Evolutionary conservation across 2,113 vertebrate species (phyloP).

Genomic region (Eubucco bourcierii): DNA sequence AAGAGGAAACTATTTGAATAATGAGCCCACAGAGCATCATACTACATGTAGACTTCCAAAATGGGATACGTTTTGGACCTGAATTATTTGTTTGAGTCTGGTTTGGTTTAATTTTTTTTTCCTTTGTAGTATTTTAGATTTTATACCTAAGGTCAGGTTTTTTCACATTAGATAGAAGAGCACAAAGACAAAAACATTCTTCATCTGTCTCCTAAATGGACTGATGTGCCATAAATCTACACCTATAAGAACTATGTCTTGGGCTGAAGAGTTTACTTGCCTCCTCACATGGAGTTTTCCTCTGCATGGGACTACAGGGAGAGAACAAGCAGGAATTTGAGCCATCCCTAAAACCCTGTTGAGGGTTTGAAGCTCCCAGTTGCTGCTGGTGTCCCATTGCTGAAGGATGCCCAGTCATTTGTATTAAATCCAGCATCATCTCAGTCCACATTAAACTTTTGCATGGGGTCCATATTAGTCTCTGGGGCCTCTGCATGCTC

Average conservation of each 20-base stretch:
- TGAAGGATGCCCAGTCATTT: not conserved
- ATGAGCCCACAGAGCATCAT: not conserved
- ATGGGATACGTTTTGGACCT: not conserved
- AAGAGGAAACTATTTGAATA: not conserved
- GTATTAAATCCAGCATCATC: not conserved
- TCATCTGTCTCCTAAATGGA: not conserved
- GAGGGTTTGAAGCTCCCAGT: not conserved
- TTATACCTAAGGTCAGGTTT: not conserved
- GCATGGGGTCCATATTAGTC: not conserved
- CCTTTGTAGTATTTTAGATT: not conserved
- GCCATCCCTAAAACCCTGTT: not conserved
- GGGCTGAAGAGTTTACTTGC: not conserved
- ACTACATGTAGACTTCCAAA: not conserved
- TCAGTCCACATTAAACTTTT: not conserved
- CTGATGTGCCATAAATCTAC: not conserved
- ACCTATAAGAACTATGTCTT: rapidly evolving
- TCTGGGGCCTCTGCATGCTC: rapidly evolving
- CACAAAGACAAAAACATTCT: not conserved
- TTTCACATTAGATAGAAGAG: not conserved
- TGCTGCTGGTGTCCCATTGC: not conserved
- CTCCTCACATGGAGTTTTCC: not conserved
- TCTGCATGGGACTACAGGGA: not conserved
- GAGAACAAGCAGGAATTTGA: not conserved
- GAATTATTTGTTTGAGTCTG: not conserved
- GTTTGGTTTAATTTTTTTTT: not conserved